A percentile compares a stretch with the other conserved stretches of the same genome.
phyloP scores from a whole-genome alignment of 1,140 invertebrate genomes.

The Oncopodura yosiiana region DNA sequence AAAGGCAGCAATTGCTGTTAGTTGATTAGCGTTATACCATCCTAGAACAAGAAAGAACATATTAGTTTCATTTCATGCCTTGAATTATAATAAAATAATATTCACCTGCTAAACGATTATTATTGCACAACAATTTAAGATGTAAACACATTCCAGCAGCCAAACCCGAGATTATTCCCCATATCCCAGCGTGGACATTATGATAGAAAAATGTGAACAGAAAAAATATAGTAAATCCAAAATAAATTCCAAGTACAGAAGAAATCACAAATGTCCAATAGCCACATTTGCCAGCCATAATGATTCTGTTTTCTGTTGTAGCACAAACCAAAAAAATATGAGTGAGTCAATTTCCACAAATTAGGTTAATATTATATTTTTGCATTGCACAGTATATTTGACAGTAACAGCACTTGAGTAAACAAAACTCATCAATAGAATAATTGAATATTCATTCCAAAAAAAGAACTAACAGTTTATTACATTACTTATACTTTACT shows the following conservation, averaged over 20 bases:
- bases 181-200: conserved; percentile 31
- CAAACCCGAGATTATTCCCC: conserved; percentile 33
- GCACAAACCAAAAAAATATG: background rate
- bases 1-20: conserved; percentile 23
- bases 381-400: no score
- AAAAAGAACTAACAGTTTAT: no score
- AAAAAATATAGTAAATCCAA: conserved; percentile 31
- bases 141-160: conserved; percentile 27
- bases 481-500: no score
- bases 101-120: conserved; percentile 22
- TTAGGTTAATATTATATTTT: background rate
- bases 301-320: background rate
- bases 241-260: conserved; percentile 31
- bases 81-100: no score
- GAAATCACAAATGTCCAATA: conserved; percentile 23
- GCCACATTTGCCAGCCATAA: conserved; percentile 25
- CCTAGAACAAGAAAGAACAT: conserved; percentile 6
- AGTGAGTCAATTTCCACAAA: no score
- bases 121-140: conserved; percentile 18
- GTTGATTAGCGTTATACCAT: conserved; percentile 25
- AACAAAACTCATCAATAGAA: no score
- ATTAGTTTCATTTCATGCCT: background rate
- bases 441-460: no score
- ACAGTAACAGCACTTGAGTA: no score
- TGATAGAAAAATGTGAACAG: conserved; percentile 34